Conservation (phyloP, 2,888 invertebrate genomes). For the Cordilura impudica region DNA sequence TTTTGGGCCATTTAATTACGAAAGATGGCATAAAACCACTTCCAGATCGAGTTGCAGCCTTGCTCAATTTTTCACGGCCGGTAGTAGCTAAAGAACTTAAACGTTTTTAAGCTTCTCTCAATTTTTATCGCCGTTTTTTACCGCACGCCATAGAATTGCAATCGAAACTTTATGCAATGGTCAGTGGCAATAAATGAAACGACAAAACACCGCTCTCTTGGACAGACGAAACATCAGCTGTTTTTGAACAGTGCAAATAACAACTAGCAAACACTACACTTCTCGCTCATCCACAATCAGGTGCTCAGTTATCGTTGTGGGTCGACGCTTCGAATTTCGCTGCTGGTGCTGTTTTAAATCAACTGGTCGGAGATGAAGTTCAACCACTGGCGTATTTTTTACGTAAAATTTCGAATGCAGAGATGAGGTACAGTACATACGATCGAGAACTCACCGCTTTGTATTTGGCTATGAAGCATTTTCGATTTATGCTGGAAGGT, state of each 20-base stretch:
- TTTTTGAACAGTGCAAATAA: conserved; percentile 30
- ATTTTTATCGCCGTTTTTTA: conserved; percentile 58
- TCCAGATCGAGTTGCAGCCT: conserved; percentile 17
- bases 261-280: conserved; percentile 22
- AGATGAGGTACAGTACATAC: conserved; percentile 72
- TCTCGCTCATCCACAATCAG: conserved; percentile 18
- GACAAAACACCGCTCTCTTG: conserved; percentile 18
- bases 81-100: conserved; percentile 57
- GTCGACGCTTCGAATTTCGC: conserved; percentile 72
- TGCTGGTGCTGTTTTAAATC: conserved; percentile 75
- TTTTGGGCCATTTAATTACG: conserved; percentile 22
- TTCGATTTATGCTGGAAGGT: conserved; percentile 64
- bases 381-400: conserved; percentile 74
- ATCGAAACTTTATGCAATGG: conserved; percentile 33
- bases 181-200: conserved; percentile 40
- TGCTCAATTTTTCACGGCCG: conserved; percentile 9
- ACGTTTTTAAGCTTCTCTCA: conserved; percentile 61
- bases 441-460: conserved; percentile 75
- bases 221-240: conserved; percentile 9
- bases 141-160: conserved; percentile 45
- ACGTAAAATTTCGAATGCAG: conserved; percentile 69
- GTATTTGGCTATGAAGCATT: conserved; percentile 70
- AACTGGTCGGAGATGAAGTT: conserved; percentile 65
- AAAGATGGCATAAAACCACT: conserved; percentile 21
- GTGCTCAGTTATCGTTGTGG: conserved; percentile 40